Evolutionary conservation across 2,797 vertebrate genomes (phyloP).

Genomic region (Antennarius maculatus): DNA sequence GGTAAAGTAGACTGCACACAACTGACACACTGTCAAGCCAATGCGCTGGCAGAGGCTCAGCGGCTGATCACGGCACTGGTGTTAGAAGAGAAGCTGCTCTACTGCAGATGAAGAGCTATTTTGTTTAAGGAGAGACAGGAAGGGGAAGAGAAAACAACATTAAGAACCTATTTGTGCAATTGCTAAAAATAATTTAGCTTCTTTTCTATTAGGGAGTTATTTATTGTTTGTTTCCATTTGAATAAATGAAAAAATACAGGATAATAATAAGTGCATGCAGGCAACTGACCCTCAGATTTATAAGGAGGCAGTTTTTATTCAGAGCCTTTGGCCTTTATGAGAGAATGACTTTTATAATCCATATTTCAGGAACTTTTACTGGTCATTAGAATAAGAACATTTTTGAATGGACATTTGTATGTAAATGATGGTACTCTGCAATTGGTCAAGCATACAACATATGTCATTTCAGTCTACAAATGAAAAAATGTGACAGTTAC

Average conservation of each 20-base stretch:
- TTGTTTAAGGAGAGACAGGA: not conserved
- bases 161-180: not conserved
- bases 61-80: constrained; percentile 46
- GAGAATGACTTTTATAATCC: constrained; percentile 9
- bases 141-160: constrained; percentile 7
- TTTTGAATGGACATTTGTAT: not conserved
- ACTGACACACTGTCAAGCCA: constrained; percentile 64
- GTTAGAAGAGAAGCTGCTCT: constrained; percentile 30
- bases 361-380: constrained; percentile 21
- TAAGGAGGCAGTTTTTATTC: constrained; percentile 4
- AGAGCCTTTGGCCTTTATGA: not conserved
- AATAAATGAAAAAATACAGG: constrained; percentile 17
- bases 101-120: constrained; percentile 40
- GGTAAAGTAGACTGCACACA: constrained; percentile 43
- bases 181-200: not conserved
- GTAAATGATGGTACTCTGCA: not conserved
- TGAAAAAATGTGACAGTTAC: not conserved
- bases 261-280: not conserved
- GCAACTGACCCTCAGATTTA: constrained; percentile 7
- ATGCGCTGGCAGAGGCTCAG: constrained; percentile 38
- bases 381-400: constrained; percentile 12
- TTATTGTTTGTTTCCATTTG: constrained; percentile 1
- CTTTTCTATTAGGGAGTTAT: not conserved
- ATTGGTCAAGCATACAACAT: not conserved
- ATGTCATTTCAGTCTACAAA: not conserved